Evolutionary conservation across 2,113 vertebrate genomes (phyloP).

Genomic region (Callocephalon fimbriatum): DNA sequence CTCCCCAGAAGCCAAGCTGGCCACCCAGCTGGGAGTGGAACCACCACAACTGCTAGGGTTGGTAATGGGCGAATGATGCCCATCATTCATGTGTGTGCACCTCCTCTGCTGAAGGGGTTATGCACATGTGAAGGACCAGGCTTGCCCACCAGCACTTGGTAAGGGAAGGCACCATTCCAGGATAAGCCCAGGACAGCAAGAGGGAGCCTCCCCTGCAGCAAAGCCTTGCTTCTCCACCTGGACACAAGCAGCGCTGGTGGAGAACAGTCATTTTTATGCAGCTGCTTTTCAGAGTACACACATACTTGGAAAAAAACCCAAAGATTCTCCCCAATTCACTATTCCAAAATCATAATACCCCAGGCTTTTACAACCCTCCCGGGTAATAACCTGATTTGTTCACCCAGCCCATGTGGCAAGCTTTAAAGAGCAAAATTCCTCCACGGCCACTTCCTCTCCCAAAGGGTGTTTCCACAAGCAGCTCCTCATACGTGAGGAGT

Average conservation of each 20-base stretch:
- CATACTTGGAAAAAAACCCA: neutral
- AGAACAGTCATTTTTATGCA: neutral
- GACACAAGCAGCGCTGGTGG: neutral
- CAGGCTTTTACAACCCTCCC: neutral
- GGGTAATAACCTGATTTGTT: neutral
- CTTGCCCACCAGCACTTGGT: neutral
- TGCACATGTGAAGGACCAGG: accelerated
- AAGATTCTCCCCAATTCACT: neutral
- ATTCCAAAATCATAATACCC: neutral
- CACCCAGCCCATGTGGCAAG: neutral
- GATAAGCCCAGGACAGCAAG: neutral
- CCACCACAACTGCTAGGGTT: neutral
- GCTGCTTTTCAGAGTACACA: neutral
- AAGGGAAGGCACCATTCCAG: neutral
- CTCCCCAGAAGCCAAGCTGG: neutral
- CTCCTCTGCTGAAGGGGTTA: neutral
- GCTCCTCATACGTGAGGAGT: neutral
- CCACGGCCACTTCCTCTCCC: neutral
- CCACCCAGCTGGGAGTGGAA: neutral
- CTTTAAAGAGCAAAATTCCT: slow-evolving; percentile 11
- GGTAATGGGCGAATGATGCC: accelerated
- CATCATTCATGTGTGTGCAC: accelerated
- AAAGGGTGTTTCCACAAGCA: slow-evolving; percentile 4
- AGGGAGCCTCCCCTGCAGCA: accelerated
- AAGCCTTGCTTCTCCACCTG: neutral